Conservation (phyloP, 2,113 vertebrate species). For the Plecturocebus donacophilus region DNA sequence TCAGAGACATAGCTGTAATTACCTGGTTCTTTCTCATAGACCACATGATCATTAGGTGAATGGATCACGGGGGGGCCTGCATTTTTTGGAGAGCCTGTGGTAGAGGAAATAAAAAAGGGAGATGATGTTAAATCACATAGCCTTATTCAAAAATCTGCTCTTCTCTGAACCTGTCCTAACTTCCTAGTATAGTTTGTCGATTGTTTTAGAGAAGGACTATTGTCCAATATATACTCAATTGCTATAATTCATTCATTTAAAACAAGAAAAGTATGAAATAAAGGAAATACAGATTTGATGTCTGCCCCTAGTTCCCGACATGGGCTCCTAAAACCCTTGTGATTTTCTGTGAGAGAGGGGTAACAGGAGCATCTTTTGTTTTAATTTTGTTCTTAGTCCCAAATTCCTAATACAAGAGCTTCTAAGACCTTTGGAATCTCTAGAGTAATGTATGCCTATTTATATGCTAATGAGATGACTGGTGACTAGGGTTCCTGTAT, state of each 20-base stretch:
- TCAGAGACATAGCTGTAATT: neutral
- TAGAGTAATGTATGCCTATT: neutral
- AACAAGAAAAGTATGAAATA: neutral
- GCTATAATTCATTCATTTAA: neutral
- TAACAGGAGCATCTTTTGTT: neutral
- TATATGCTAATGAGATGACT: neutral
- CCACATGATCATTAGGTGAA: conserved; percentile 81
- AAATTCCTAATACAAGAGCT: neutral
- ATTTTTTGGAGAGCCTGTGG: conserved; percentile 80
- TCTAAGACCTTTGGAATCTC: neutral
- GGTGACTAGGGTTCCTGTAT: too few species aligned
- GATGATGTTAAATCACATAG: neutral
- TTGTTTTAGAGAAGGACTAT: neutral
- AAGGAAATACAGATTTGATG: neutral
- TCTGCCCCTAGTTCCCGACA: neutral
- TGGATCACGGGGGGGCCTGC: conserved; percentile 80
- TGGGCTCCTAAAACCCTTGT: neutral
- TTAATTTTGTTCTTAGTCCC: neutral
- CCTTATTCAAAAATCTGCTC: conserved; percentile 14
- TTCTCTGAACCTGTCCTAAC: neutral
- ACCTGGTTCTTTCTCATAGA: conserved; percentile 85
- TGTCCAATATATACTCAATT: neutral
- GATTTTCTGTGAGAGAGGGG: neutral
- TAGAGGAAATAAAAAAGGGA: conserved; percentile 45
- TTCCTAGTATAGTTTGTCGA: conserved; percentile 16